These are phyloP conservation scores for Lathamus discolor DNA, from an alignment of 2,113 vertebrate genomes.

Conservation along the genomic window DNA sequence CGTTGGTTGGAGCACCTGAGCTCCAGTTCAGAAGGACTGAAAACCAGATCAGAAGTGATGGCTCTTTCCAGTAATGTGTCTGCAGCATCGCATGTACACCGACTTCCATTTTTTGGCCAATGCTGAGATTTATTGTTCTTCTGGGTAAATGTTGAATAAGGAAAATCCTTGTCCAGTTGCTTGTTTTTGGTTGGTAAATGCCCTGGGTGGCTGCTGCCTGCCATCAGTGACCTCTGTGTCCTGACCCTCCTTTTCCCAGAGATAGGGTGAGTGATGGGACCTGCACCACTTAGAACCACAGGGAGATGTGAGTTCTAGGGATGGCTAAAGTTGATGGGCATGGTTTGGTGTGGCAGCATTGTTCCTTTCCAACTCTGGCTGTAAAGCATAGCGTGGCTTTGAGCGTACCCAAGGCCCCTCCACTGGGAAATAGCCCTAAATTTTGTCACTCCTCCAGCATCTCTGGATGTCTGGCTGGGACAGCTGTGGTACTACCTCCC, in stretches of 20 bases:
- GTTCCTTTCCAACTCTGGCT: background rate
- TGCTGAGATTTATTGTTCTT: slow-evolving; percentile 53
- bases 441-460: background rate
- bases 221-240: background rate
- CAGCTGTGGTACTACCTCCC: background rate
- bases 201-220: background rate
- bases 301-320: background rate
- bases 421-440: background rate
- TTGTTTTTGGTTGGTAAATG: slow-evolving; percentile 29
- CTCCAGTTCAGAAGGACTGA: slow-evolving; percentile 58
- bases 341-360: background rate
- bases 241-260: background rate
- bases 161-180: slow-evolving; percentile 33
- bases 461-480: background rate
- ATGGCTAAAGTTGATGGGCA: background rate
- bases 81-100: background rate
- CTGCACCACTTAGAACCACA: background rate
- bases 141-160: slow-evolving; percentile 35
- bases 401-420: background rate
- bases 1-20: background rate
- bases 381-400: background rate
- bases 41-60: slow-evolving; percentile 55
- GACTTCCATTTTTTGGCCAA: slow-evolving; percentile 20
- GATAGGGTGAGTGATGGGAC: background rate
- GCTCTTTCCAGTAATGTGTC: slow-evolving; percentile 19